Percentiles rank a stretch among this genome's conserved stretches.
Conservation (phyloP, 1,140 invertebrate species). For the Lepidotrigona ventralis region DNA sequence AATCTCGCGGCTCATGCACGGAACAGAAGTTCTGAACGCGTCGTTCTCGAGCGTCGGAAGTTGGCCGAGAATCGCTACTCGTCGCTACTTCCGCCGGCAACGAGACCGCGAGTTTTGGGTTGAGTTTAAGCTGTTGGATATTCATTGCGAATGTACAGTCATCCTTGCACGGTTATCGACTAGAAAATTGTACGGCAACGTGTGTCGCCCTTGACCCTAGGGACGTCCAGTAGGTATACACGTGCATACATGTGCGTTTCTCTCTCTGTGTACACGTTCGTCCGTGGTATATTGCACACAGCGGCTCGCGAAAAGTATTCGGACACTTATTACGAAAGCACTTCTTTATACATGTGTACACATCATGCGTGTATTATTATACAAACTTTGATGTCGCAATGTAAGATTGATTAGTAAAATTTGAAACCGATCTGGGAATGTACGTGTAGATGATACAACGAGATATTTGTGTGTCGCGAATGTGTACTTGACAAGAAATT, state of each 20-base stretch:
- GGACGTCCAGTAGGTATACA: conserved; percentile 29
- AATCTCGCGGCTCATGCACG: conserved; percentile 4
- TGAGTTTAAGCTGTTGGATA: conserved; percentile 21
- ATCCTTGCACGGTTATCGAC: conserved; percentile 66
- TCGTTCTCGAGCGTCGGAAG: background rate
- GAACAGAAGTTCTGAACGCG: conserved; percentile 12
- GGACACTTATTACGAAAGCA: too few species aligned
- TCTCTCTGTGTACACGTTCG: background rate
- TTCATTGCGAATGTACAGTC: conserved; percentile 46
- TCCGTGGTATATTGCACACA: too few species aligned
- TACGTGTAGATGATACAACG: too few species aligned
- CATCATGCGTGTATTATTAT: too few species aligned
- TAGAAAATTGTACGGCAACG: conserved; percentile 53
- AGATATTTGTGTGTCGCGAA: too few species aligned
- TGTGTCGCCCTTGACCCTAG: conserved; percentile 57
- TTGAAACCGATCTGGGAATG: too few species aligned
- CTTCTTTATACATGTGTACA: too few species aligned
- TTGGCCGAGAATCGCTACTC: background rate
- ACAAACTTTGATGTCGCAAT: too few species aligned
- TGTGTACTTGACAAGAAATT: too few species aligned
- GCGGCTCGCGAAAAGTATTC: too few species aligned
- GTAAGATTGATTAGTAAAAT: too few species aligned
- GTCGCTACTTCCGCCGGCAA: background rate
- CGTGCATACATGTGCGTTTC: background rate
- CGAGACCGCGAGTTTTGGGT: conserved; percentile 1